phyloP scores from a whole-genome alignment of 92 coral and sea anemone genomes.

The Isaurus tuberculatus region DNA sequence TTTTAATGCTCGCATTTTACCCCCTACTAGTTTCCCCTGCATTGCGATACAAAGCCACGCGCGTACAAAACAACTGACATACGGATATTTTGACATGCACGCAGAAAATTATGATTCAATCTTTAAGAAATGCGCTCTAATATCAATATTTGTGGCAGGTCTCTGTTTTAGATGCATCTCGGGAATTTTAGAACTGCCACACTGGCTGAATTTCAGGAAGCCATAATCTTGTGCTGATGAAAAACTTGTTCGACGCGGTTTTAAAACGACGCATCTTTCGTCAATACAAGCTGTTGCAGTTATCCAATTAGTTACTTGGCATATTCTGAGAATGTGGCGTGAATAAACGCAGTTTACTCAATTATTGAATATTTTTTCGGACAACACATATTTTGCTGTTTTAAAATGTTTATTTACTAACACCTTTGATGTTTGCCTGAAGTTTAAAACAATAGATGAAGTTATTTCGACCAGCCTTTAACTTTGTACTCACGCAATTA shows the following conservation, averaged over 20 bases:
- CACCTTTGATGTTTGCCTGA: slow-evolving; percentile 9
- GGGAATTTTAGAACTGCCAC: background rate
- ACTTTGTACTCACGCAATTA: slow-evolving; percentile 1
- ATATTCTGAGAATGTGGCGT: slow-evolving; percentile 18
- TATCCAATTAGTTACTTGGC: slow-evolving; percentile 46
- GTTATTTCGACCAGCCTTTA: background rate
- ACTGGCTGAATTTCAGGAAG: background rate
- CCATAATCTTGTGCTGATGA: background rate
- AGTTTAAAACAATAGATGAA: background rate
- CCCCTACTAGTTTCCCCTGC: slow-evolving; percentile 5
- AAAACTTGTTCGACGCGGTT: slow-evolving; percentile 11
- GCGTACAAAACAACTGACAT: background rate
- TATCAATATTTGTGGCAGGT: background rate
- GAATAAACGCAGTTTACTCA: slow-evolving; percentile 1
- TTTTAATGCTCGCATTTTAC: slow-evolving; percentile 9
- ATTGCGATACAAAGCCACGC: background rate
- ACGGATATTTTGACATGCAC: background rate
- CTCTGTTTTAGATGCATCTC: background rate
- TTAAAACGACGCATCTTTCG: slow-evolving; percentile 39
- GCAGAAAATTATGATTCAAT: background rate
- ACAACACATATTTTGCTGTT: background rate
- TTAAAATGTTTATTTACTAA: background rate
- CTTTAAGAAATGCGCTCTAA: background rate
- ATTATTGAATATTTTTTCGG: background rate
- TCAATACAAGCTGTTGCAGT: slow-evolving; percentile 44